Base-by-base conservation (phyloP, 2,113 vertebrate species). In the Cynocephalus volans region DNA sequence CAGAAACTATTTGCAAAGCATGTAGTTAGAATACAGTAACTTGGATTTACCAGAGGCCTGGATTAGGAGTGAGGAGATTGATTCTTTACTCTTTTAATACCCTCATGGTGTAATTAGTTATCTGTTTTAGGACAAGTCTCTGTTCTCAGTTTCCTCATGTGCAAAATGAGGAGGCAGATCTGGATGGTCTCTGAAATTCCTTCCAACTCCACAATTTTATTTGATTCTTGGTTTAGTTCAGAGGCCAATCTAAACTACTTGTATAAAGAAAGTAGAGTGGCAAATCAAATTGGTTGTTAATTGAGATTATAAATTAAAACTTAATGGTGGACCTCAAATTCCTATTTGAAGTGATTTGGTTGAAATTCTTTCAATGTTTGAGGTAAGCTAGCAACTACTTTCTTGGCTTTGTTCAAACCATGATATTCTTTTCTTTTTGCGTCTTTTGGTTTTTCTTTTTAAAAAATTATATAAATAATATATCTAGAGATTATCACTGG, bases 241-340 rank as follows among this genome's bases (percentile, higher is more conserved):
- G 11, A 62, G 64, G 8, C 41, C 28, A 58, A 17, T 52, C 70
- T 94, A 84, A 90, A 83, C 17, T 80, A 36, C 65, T 93, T 94
- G 1, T 75, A 17, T 85, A 60, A 81, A 76, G 24, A 79, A 85
- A 77, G 41, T 86, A 41, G 8, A 93, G 33, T 75, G 80, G 8
- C 89, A 76, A 92, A 41, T 92, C 69, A 93, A 81, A 64, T 92
- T 76, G 76, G 8, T 92, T 28, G 36, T 65, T 75, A 81, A 58
- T 52, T 91, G 21, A 92, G 86, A 79, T 52, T 73, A 8, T 93
- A 67, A 87, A 60, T 92, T 94, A 56, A 94, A 82, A 90, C 54
- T 60, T 64, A 70, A 31, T 48, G 62, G 65, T 82, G 41, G 36
- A 36, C 76, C 1, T n/a, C 4, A 80, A 67, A 10, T 88, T 96